Evolutionary conservation across 2,797 vertebrate species (phyloP).

Genomic region (Spondyliosoma cantharus): DNA sequence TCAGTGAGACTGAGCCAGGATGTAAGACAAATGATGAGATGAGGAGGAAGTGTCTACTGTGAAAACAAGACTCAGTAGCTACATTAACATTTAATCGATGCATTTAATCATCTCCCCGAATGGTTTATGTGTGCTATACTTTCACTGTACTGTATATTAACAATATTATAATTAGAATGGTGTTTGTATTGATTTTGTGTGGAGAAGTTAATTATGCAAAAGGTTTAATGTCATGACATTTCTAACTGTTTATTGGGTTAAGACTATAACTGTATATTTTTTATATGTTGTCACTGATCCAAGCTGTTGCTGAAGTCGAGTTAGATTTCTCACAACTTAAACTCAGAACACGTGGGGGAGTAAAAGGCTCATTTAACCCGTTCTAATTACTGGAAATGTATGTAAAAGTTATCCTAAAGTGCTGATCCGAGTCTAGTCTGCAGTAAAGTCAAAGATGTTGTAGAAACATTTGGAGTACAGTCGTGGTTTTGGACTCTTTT

Average conservation of each 20-base stretch:
- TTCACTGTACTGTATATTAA: conserved; percentile 23
- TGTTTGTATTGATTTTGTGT: conserved; percentile 19
- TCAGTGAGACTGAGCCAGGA: conserved; percentile 5
- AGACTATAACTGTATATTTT: neutral
- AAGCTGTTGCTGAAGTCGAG: neutral
- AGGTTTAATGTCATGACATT: neutral
- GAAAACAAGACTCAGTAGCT: neutral
- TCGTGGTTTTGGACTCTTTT: too few species aligned
- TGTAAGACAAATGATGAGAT: conserved; percentile 21
- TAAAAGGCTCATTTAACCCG: neutral
- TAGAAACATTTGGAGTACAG: too few species aligned
- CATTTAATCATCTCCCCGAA: neutral
- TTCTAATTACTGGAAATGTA: too few species aligned
- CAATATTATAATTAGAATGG: conserved; percentile 34
- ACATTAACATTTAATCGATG: conserved; percentile 32
- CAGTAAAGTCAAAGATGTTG: too few species aligned
- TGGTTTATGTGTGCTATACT: conserved; percentile 13
- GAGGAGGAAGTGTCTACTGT: neutral
- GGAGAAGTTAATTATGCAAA: conserved; percentile 16
- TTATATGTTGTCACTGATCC: neutral
- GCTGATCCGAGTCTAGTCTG: too few species aligned
- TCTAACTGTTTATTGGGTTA: neutral
- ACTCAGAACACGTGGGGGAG: too few species aligned
- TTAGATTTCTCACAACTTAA: neutral
- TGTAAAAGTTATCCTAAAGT: too few species aligned